Base-by-base conservation (phyloP, 2,888 invertebrate genomes). In the Dascillus cervinus region DNA sequence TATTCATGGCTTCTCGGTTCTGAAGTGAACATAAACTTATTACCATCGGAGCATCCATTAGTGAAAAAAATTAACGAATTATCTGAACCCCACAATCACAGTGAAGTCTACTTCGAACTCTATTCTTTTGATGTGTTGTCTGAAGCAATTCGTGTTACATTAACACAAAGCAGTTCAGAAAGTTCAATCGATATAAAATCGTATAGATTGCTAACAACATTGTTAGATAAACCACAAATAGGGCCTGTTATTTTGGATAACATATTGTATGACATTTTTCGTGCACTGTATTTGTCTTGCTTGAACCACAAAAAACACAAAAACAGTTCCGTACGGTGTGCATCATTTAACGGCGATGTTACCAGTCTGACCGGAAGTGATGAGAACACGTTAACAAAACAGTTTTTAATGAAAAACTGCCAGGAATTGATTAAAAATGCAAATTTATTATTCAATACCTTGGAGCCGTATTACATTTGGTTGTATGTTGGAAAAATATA, bases 391-490 rank as follows among this genome's bases (percentile, higher is more conserved):
- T 44, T 64, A 30, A 58, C 53, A 24, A 61, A 60, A 40, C 52
- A 60, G 20, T 64, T 63, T 34, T 53, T 64, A 4, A 49, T 55
- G n/a, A 59, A 64, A 32, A 67, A 67, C 43, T 68, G 70, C 32
- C 70, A 71, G 44, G 89, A 90, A 56, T 71, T 88, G 21, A 70
- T 82, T 8, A 89, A 89, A 62, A 85, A 84, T 11, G 86, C 87
- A 1, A 90, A 89, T 65, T 67, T 89, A 40, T 64, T 91, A 13
- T 85, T 91, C 56, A 81, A 82, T 31, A 82, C 86, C 0, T 70
- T 90, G 39, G 87, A 89, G 55, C 80, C 83, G n/a, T 79, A 79
- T 34, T 90, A 86, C 54, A 79, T 90, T 32, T 91, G 91, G 90
- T 76, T 78, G 41, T 88, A 82, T 53, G 75, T 85, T 44, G 79